Percentiles rank a stretch among this genome's conserved stretches.
These are phyloP conservation scores for Styela clava DNA, from an alignment of 23 tunicate species.

Conservation along the genomic window DNA sequence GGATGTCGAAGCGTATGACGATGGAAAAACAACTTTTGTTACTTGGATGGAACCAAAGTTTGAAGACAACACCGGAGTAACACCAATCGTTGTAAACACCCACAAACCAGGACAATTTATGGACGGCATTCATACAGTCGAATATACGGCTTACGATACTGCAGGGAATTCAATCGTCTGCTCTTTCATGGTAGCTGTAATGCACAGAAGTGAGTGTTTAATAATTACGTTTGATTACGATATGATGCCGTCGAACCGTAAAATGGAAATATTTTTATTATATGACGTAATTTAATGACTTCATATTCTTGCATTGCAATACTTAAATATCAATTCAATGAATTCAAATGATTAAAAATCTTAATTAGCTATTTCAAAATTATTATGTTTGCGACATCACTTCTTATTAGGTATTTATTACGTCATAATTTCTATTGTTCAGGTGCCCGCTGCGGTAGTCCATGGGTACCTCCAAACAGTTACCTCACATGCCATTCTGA, in stretches of 20 bases:
- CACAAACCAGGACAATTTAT: constrained; percentile 50
- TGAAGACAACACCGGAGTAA: constrained; percentile 55
- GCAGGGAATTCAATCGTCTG: constrained; percentile 47
- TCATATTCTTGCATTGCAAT: no score
- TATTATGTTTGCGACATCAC: no score
- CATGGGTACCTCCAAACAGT: constrained; percentile 56
- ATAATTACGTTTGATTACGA: background rate
- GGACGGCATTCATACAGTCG: constrained; percentile 59
- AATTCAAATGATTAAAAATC: no score
- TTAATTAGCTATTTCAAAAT: no score
- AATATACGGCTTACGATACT: constrained; percentile 44
- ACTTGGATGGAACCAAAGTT: constrained; percentile 59
- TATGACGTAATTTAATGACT: no score
- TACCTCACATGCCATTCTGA: constrained; percentile 48
- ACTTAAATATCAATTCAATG: no score
- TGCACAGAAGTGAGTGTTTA: constrained; percentile 42
- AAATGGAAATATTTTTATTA: no score
- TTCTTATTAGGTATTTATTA: no score
- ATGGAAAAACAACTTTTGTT: constrained; percentile 48
- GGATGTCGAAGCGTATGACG: constrained; percentile 52
- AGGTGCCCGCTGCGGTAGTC: constrained; percentile 52
- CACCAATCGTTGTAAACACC: constrained; percentile 12
- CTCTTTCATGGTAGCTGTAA: constrained; percentile 49
- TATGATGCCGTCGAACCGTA: background rate
- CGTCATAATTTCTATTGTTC: background rate